A percentile compares a stretch with the other conserved stretches of the same genome.
phyloP scores from a whole-genome alignment of 2,888 invertebrate species.

The Limnephilus lunatus region DNA sequence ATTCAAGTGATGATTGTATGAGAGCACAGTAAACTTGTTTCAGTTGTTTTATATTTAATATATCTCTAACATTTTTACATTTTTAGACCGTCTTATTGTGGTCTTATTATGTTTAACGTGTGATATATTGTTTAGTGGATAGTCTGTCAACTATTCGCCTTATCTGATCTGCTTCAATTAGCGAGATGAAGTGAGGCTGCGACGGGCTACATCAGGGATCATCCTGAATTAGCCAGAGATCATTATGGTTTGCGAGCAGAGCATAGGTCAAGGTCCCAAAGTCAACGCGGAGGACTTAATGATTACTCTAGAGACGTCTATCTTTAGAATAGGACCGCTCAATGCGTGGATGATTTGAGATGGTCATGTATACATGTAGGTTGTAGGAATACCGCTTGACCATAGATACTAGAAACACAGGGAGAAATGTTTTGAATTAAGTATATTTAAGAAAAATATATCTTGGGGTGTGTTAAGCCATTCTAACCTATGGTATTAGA shows the following conservation, averaged over 20 bases:
- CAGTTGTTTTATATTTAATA: too few species aligned
- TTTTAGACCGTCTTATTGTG: too few species aligned
- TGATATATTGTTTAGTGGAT: background rate
- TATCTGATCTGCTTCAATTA: constrained; percentile 10
- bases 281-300: background rate
- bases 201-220: background rate
- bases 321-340: background rate
- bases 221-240: background rate
- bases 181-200: background rate
- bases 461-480: too few species aligned
- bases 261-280: constrained; percentile 1
- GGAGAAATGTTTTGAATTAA: too few species aligned
- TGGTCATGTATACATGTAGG: background rate
- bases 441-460: too few species aligned
- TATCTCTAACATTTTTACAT: too few species aligned
- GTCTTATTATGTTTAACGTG: background rate
- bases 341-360: background rate
- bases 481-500: too few species aligned
- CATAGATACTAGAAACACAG: too few species aligned
- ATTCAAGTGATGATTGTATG: too few species aligned
- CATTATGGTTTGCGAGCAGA: background rate
- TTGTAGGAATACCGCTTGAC: too few species aligned
- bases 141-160: background rate
- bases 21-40: too few species aligned
- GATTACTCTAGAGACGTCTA: background rate